Conservation (phyloP, 2,113 vertebrate species). For the Tragelaphus imberbis region DNA sequence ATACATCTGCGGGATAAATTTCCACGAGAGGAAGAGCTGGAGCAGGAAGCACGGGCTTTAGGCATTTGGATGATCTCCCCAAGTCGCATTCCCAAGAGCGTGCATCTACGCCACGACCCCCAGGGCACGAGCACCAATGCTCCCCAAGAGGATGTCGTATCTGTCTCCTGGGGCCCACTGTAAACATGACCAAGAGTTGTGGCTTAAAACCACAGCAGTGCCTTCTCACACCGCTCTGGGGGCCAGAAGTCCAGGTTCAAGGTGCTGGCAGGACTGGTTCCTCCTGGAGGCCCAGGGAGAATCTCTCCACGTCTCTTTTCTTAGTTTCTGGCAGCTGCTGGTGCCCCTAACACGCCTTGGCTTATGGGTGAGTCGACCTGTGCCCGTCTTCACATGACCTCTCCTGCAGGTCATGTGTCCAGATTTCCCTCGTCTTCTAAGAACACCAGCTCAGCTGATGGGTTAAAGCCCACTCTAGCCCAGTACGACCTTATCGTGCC, state of each 20-base stretch:
- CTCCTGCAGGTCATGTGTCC: fast-evolving
- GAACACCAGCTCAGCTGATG: fast-evolving
- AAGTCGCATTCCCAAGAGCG: background rate
- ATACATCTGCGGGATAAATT: background rate
- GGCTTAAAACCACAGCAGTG: background rate
- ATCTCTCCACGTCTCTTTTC: background rate
- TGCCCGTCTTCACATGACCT: background rate
- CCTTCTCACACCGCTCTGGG: background rate
- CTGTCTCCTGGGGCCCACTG: fast-evolving
- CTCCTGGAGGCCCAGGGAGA: background rate
- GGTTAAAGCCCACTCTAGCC: too few relatives aligned
- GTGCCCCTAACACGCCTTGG: fast-evolving
- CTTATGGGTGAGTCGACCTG: fast-evolving
- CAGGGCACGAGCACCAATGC: fast-evolving
- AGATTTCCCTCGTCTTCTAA: background rate
- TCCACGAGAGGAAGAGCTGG: background rate
- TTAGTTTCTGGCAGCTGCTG: background rate
- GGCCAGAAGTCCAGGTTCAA: background rate
- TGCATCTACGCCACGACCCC: fast-evolving
- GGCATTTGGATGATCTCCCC: background rate
- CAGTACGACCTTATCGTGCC: background rate
- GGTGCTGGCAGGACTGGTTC: background rate
- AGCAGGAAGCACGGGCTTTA: background rate
- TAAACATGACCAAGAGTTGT: background rate
- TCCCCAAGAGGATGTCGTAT: fast-evolving